Percentiles rank a stretch among this genome's conserved stretches.
Conservation (phyloP, 1,140 invertebrate species). For the Bathynomus jamesi region DNA sequence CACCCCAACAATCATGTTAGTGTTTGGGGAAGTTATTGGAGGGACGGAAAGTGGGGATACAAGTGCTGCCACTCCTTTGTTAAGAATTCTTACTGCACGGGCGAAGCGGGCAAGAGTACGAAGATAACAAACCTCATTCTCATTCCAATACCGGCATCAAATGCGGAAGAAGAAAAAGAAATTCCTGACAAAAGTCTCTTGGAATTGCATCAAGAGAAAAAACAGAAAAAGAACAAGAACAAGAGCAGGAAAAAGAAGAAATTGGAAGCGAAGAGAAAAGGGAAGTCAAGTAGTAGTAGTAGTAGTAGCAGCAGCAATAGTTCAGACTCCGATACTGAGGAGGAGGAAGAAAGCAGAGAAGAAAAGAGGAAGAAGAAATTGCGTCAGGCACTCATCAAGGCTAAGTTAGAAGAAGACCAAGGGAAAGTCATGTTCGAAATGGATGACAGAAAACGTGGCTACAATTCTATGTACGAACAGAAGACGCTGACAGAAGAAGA, state of each 20-base stretch:
- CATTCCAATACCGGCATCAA: conserved; percentile 15
- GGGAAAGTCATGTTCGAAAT: conserved; percentile 58
- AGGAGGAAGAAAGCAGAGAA: conserved; percentile 46
- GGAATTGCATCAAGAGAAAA: conserved; percentile 37
- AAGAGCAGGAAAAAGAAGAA: conserved; percentile 56
- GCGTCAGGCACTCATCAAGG: conserved; percentile 55
- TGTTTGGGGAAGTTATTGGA: conserved; percentile 95
- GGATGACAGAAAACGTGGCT: conserved; percentile 83
- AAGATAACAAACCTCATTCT: conserved; percentile 11
- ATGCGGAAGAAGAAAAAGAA: conserved; percentile 27
- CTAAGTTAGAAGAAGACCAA: conserved; percentile 55
- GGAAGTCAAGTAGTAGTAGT: conserved; percentile 9
- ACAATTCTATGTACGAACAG: conserved; percentile 73
- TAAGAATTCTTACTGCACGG: conserved; percentile 83
- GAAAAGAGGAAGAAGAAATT: conserved; percentile 46
- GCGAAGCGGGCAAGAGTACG: conserved; percentile 59
- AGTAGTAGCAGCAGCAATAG: conserved; percentile 19
- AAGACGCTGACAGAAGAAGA: conserved; percentile 82
- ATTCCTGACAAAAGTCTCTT: conserved; percentile 39
- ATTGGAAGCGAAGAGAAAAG: conserved; percentile 42
- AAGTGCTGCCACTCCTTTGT: conserved; percentile 91
- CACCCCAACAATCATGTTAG: conserved; percentile 84
- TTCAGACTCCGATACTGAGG: conserved; percentile 41
- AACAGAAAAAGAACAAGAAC: conserved; percentile 55
- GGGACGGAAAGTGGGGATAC: conserved; percentile 85